phyloP scores from a whole-genome alignment of 2,888 invertebrate genomes.

The Automeris io region DNA sequence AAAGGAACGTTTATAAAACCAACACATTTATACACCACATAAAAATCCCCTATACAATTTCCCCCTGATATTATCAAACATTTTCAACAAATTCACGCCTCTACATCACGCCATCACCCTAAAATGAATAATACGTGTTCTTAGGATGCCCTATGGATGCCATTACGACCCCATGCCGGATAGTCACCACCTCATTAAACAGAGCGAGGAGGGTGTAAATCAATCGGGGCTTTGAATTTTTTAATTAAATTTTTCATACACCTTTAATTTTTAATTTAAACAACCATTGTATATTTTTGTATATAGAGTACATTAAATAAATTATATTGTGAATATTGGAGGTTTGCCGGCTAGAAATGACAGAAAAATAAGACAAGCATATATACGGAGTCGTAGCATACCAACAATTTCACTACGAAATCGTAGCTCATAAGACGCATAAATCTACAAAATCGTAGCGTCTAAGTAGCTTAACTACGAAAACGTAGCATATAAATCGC shows the following conservation, averaged over 20 bases:
- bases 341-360: no score
- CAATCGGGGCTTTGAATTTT: slow-evolving; percentile 19
- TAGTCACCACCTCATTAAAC: slow-evolving; percentile 23
- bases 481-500: no score
- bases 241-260: slow-evolving; percentile 13
- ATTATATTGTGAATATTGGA: no score
- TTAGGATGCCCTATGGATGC: not conserved
- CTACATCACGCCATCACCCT: slow-evolving; percentile 20
- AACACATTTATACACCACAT: not conserved
- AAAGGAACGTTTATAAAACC: not conserved
- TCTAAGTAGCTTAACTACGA: not conserved
- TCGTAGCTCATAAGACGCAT: no score
- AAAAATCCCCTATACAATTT: slow-evolving; percentile 3
- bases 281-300: no score
- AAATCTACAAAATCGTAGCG: no score
- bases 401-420: no score
- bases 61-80: slow-evolving; percentile 3
- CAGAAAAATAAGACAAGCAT: no score
- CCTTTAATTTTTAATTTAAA: no score
- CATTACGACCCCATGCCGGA: slow-evolving; percentile 18
- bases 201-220: slow-evolving; percentile 13
- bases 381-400: no score
- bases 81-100: slow-evolving; percentile 19
- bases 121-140: slow-evolving; percentile 4
- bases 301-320: no score